A percentile compares a stretch with the other conserved stretches of the same genome.
phyloP scores from a whole-genome alignment of 2,888 invertebrate species.

The Xanthia togata region DNA sequence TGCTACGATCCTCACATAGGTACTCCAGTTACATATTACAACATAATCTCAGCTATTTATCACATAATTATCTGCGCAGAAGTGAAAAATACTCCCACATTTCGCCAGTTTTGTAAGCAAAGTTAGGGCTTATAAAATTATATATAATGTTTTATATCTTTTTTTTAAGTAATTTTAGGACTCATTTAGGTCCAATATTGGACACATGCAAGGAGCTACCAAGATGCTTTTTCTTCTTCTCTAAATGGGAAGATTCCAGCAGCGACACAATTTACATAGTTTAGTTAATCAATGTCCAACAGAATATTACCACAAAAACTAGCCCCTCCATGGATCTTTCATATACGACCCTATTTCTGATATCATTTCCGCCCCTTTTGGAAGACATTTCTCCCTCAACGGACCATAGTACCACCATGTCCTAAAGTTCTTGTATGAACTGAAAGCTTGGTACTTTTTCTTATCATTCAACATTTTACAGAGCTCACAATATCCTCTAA shows the following conservation, averaged over 20 bases:
- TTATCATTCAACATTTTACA: constrained; percentile 77
- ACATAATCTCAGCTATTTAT: neutral
- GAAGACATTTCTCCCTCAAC: constrained; percentile 69
- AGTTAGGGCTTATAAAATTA: neutral
- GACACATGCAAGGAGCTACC: neutral
- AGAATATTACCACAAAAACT: neutral
- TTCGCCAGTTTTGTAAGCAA: neutral
- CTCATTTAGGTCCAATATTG: neutral
- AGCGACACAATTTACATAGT: neutral
- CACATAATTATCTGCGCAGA: no score
- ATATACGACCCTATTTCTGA: constrained; percentile 68
- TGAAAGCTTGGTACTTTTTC: constrained; percentile 55
- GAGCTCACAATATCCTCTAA: constrained; percentile 78
- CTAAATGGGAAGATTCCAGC: neutral
- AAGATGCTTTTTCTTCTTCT: neutral
- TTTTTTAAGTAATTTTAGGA: neutral
- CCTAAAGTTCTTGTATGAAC: constrained; percentile 74
- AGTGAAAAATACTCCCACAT: neutral
- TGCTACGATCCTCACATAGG: no score
- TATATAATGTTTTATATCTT: neutral
- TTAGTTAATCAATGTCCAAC: neutral
- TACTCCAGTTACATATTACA: neutral
- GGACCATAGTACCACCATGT: constrained; percentile 81
- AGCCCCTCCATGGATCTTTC: constrained; percentile 38
- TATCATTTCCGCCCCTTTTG: constrained; percentile 70